These are phyloP conservation scores for Huso huso DNA, from an alignment of 2,797 vertebrate genomes.

Conservation along the genomic window DNA sequence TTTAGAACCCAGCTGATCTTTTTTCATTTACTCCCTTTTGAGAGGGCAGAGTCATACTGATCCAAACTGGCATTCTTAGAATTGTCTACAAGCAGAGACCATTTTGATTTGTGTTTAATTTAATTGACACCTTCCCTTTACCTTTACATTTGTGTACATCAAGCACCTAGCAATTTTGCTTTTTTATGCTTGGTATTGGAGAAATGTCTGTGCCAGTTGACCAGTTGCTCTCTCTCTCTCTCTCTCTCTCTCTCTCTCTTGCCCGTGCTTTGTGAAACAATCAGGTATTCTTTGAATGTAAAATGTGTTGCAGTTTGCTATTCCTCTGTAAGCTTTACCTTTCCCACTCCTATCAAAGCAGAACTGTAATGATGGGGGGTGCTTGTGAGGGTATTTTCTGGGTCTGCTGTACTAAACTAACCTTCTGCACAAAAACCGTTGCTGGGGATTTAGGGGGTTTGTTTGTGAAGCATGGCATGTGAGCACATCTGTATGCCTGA, in stretches of 20 bases:
- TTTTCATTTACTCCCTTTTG: no score
- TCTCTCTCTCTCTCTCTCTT: constrained; percentile 20
- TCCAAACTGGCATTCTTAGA: no score
- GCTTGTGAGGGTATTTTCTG: constrained; percentile 44
- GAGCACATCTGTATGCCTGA: no score
- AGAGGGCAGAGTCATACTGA: no score
- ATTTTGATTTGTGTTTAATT: no score
- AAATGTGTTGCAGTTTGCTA: constrained; percentile 29
- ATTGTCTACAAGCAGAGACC: no score
- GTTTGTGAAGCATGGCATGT: no score
- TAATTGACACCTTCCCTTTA: no score
- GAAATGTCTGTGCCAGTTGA: constrained; percentile 34
- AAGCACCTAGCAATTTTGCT: no score
- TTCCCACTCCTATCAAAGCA: constrained; percentile 59
- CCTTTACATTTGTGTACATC: no score
- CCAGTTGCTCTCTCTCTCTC: constrained; percentile 31
- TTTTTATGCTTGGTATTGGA: constrained; percentile 8
- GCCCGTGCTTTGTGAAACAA: constrained; percentile 13
- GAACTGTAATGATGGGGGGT: constrained; percentile 43
- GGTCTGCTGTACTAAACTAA: constrained; percentile 21
- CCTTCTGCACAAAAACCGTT: neutral
- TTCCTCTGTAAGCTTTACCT: constrained; percentile 66
- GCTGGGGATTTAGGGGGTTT: no score
- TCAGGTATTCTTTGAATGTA: neutral
- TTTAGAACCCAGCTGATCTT: no score